Evolutionary conservation across 2,888 invertebrate genomes (phyloP).

Genomic region (Chloroclystis v-ata): DNA sequence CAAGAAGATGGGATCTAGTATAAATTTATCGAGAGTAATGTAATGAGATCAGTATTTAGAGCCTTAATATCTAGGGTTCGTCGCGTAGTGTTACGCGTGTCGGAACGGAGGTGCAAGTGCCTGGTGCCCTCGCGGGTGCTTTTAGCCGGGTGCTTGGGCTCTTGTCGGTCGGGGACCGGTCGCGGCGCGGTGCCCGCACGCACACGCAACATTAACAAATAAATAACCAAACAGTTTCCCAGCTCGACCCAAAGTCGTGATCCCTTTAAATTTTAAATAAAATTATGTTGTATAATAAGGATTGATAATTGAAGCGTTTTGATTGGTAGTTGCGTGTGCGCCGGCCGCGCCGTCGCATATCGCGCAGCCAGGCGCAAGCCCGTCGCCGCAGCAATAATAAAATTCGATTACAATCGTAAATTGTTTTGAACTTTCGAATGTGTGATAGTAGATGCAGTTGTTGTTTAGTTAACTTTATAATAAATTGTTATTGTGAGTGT

Average conservation of each 20-base stretch:
- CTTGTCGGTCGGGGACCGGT: constrained; percentile 5
- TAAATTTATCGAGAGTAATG: constrained; percentile 18
- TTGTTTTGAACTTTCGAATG: constrained; percentile 79
- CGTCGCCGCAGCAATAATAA: constrained; percentile 73
- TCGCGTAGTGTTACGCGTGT: constrained; percentile 38
- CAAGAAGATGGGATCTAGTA: constrained; percentile 16
- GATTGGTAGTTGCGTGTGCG: constrained; percentile 5
- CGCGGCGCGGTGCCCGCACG: constrained; percentile 11
- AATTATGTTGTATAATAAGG: too few species aligned
- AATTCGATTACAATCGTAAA: constrained; percentile 74
- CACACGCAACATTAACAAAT: too few species aligned
- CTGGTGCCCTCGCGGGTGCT: constrained; percentile 15
- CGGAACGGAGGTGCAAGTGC: constrained; percentile 30
- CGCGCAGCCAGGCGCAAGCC: constrained; percentile 46
- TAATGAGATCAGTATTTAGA: constrained; percentile 38
- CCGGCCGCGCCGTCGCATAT: constrained; percentile 36
- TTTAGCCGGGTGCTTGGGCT: constrained; percentile 12
- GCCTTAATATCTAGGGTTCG: constrained; percentile 39
- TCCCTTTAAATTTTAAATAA: too few species aligned
- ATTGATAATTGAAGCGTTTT: too few species aligned
- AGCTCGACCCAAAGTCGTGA: too few species aligned
- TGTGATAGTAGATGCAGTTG: constrained; percentile 80
- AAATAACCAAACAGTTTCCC: too few species aligned
- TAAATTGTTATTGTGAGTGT: constrained; percentile 76
- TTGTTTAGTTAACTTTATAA: constrained; percentile 78